Evolutionary conservation across 2,888 invertebrate species (phyloP).

Genomic region (Therioaphis trifolii): DNA sequence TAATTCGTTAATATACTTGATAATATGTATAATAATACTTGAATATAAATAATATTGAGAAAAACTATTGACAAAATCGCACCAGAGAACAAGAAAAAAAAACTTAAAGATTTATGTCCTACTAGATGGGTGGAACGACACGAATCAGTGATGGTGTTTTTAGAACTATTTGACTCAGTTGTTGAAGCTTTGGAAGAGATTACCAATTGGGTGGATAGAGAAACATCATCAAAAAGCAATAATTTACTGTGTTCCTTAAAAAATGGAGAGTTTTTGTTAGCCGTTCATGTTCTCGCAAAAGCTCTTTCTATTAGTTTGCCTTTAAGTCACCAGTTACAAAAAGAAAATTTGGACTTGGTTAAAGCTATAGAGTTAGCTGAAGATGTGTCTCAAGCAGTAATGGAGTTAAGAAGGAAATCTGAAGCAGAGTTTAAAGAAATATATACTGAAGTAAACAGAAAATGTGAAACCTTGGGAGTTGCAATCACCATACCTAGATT

Average conservation of each 20-base stretch:
- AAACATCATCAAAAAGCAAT: constrained; percentile 31
- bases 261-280: constrained; percentile 32
- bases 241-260: constrained; percentile 32
- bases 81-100: constrained; percentile 23
- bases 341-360: constrained; percentile 17
- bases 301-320: too few relatives aligned
- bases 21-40: too few relatives aligned
- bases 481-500: too few relatives aligned
- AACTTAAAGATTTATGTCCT: constrained; percentile 26
- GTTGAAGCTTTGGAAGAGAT: too few relatives aligned
- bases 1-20: too few relatives aligned
- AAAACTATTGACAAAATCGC: constrained; percentile 35
- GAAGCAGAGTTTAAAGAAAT: constrained; percentile 21
- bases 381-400: not conserved
- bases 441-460: constrained; percentile 12
- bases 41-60: constrained; percentile 18
- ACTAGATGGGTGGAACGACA: constrained; percentile 42
- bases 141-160: constrained; percentile 11
- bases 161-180: constrained; percentile 14
- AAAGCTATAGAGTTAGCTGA: not conserved
- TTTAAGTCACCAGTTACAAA: constrained; percentile 31
- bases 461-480: not conserved
- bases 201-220: constrained; percentile 30
- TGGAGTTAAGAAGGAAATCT: constrained; percentile 3
- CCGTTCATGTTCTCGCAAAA: constrained; percentile 1